These are phyloP conservation scores for western clawed frog (Xenopus tropicalis) DNA, from an alignment of 2,113 vertebrate species.

Conservation along the genomic window UCB_Xtro_10.0 CM004444.2:139986001-139986500, in stretches of 20 bases:
- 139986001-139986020: no score
- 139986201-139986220: constrained; percentile 22
- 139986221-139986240: constrained; percentile 40
- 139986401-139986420: constrained; percentile 34
- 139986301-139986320: constrained; percentile 45
- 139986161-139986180: constrained; percentile 3
- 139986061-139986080: constrained; percentile 3
- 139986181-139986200: constrained; percentile 3
- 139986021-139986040: no score
- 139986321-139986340: constrained; percentile 46
- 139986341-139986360: constrained; percentile 37
- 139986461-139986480: no score
- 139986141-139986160: constrained; percentile 20
- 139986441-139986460: background rate
- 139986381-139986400: constrained; percentile 36
- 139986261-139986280: constrained; percentile 46
- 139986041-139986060: background rate
- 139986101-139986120: background rate
- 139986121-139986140: constrained; percentile 19
- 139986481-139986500: no score
- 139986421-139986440: constrained; percentile 11
- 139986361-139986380: constrained; percentile 16
- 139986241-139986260: constrained; percentile 42
- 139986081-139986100: constrained; percentile 6
- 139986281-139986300: constrained; percentile 45